A percentile compares a stretch with the other conserved stretches of the same genome.
phyloP scores from a whole-genome alignment of 2,797 vertebrate genomes.

The Zenarchopterus dispar region DNA sequence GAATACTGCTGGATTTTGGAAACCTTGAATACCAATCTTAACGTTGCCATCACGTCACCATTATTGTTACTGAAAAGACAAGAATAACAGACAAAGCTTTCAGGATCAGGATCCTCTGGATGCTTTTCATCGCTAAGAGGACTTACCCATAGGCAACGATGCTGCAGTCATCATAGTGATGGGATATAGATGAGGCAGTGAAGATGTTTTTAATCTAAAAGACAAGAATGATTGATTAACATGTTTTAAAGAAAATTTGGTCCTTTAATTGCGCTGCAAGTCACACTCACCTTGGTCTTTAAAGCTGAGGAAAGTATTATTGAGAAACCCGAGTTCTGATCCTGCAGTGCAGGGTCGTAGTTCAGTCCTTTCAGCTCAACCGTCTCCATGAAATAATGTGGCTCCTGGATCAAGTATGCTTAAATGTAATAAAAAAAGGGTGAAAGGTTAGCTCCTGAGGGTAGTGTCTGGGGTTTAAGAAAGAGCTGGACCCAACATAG shows the following conservation, averaged over 20 bases:
- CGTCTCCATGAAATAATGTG: conserved; percentile 87
- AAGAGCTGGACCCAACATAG: not conserved
- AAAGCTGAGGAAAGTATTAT: conserved; percentile 84
- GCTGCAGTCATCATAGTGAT: conserved; percentile 83
- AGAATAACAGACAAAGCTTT: not conserved
- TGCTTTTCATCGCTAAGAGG: not conserved
- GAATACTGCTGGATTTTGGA: conserved; percentile 78
- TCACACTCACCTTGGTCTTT: conserved; percentile 84
- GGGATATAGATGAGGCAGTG: conserved; percentile 82
- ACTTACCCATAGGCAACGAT: conserved; percentile 91
- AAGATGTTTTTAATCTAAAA: conserved; percentile 88
- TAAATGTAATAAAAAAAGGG: conserved; percentile 20
- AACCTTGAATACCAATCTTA: conserved; percentile 84
- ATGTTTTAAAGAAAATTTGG: not conserved
- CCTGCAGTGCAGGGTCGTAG: conserved; percentile 82
- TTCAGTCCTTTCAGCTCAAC: conserved; percentile 87
- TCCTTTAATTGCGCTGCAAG: not conserved
- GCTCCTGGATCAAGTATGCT: conserved; percentile 84
- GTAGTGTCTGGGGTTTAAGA: not conserved
- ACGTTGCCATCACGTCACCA: conserved; percentile 81
- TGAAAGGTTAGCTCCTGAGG: not conserved
- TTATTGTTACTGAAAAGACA: conserved; percentile 82
- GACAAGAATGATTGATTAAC: not conserved
- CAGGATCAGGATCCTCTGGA: not conserved
- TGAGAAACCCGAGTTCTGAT: conserved; percentile 81